phyloP scores from a whole-genome alignment of 2,888 invertebrate genomes.

The Agrotis segetum region DNA sequence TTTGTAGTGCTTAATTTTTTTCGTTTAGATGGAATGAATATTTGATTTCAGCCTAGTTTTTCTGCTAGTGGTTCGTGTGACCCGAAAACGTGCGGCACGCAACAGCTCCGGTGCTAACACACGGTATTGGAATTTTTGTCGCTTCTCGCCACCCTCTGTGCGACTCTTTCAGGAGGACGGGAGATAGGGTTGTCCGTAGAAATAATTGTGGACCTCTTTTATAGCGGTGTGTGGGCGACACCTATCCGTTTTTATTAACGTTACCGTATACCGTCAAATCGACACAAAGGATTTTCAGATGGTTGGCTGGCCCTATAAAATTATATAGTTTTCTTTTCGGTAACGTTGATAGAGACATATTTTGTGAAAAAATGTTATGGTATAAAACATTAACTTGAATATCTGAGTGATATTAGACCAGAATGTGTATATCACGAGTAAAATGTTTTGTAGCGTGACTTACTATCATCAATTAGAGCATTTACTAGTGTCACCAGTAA shows the following conservation, averaged over 20 bases:
- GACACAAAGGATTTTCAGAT: conserved; percentile 74
- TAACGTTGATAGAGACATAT: conserved; percentile 19
- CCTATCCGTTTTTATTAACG: conserved; percentile 77
- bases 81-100: conserved; percentile 85
- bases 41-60: conserved; percentile 80
- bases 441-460: conserved; percentile 43
- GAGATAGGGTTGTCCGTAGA: conserved; percentile 72
- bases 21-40: conserved; percentile 72
- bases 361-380: conserved; percentile 3
- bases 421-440: conserved; percentile 20
- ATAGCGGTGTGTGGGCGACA: conserved; percentile 71
- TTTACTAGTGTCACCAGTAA: conserved; percentile 31
- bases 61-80: conserved; percentile 80
- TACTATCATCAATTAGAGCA: conserved; percentile 36
- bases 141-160: conserved; percentile 72
- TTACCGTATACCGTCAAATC: conserved; percentile 70
- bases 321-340: conserved; percentile 57
- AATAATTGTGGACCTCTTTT: conserved; percentile 79
- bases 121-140: conserved; percentile 81
- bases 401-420: conserved; percentile 8
- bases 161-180: conserved; percentile 72
- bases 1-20: conserved; percentile 43
- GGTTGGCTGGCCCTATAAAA: conserved; percentile 64
- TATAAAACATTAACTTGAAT: conserved; percentile 7
- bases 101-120: conserved; percentile 71